Evolutionary conservation across 2,113 vertebrate genomes (phyloP), one percentile per base, ranked within the genome.

Genomic region (Gasterosteus aculeatus): DNA sequence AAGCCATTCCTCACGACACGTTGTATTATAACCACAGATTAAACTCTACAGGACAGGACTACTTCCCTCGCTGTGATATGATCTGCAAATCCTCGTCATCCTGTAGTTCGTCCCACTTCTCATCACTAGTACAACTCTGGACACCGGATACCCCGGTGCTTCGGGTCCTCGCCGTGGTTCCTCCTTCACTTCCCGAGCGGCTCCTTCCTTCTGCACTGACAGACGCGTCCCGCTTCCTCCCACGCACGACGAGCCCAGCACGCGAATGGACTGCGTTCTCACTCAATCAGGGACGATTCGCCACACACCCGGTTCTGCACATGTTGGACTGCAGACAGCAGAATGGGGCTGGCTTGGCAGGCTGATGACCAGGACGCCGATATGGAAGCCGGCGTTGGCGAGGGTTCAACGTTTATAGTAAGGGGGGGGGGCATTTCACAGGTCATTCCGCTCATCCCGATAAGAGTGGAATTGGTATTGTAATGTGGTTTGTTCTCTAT

Each of bases 181-280:
- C 18, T 46, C 7, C 7, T 19, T 65, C 44, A 3, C 31, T 72
- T 31, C 3, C 7, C 7, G 26, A 62, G 58, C 39, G n/a, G 51
- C 51, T 7, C 18, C 16, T 46, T 58, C 67, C 31, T 57, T 72
- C 11, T 69, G 51, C 35, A 19, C 54, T 72, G 77, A 74, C 79
- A 82, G 79, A 58, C 61, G 12, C 38, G 1, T 71, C 70, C 79
- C 26, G 67, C 60, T 7, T 77, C 66, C 74, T 76, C 80, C 77
- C 61, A 68, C 80, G 69, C 67, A 57, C 33, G 1, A 49, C 38
- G 53, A 49, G 44, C 64, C 75, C 56, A 54, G 56, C 63, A 39
- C 57, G 33, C 47, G 14, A 9, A 3, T 4, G 6, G 15, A 44
- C 9, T 29, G 3, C 14, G 35, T 53, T 42, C 49, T 63, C 51